Conservation (phyloP, 2,888 invertebrate genomes). For the Mythimna vitellina region DNA sequence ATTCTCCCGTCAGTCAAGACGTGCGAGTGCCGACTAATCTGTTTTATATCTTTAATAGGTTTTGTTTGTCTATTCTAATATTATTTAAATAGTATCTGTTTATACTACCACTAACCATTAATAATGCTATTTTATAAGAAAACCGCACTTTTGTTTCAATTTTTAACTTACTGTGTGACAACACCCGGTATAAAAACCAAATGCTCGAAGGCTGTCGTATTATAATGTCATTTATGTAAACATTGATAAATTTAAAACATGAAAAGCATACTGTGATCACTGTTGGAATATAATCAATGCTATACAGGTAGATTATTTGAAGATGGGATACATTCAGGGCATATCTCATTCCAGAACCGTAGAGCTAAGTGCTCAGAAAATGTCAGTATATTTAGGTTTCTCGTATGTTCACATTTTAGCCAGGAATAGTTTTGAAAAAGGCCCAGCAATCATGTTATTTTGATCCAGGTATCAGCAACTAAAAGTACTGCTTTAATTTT, state of each 20-base stretch:
- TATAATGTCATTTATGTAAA: conserved; percentile 2
- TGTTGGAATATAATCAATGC: conserved; percentile 18
- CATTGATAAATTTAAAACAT: conserved; percentile 21
- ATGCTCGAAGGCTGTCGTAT: conserved; percentile 16
- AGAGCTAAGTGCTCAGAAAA: neutral
- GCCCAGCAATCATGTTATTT: neutral
- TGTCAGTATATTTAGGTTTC: neutral
- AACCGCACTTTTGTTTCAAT: neutral
- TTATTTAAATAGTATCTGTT: too few relatives aligned
- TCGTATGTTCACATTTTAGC: neutral
- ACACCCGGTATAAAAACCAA: conserved; percentile 21
- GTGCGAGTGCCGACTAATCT: too few relatives aligned
- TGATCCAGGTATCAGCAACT: neutral
- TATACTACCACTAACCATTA: too few relatives aligned
- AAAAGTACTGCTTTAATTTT: neutral
- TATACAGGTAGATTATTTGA: neutral
- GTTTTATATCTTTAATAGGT: too few relatives aligned
- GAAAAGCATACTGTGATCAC: conserved; percentile 12
- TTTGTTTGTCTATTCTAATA: too few relatives aligned
- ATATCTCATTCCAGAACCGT: conserved; percentile 1
- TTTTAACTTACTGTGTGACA: conserved; percentile 3
- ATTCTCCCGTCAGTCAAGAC: too few relatives aligned
- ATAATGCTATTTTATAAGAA: neutral
- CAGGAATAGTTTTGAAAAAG: neutral
- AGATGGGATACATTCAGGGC: conserved; percentile 5